Evolutionary conservation across 1,140 invertebrate species (phyloP).

Genomic region (Apis mellifera): Amel_HAv3.1 CM009932.2:7892501-7893000

Average conservation of each 20-base stretch:
- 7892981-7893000: slow-evolving; percentile 3
- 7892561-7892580: slow-evolving; percentile 65
- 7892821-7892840: no score
- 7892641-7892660: slow-evolving; percentile 62
- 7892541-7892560: slow-evolving; percentile 54
- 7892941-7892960: not conserved
- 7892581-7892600: slow-evolving; percentile 67
- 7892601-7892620: slow-evolving; percentile 63
- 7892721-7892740: not conserved
- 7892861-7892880: no score
- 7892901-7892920: no score
- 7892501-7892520: not conserved
- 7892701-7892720: not conserved
- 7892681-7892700: slow-evolving; percentile 40
- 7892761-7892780: not conserved
- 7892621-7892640: slow-evolving; percentile 63
- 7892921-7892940: not conserved
- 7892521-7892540: slow-evolving; percentile 10
- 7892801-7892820: not conserved
- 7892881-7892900: no score
- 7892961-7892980: not conserved
- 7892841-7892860: no score
- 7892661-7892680: slow-evolving; percentile 63
- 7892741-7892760: not conserved
- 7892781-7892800: not conserved